A percentile compares a stretch with the other conserved stretches of the same genome.
Conservation (phyloP, 2,888 invertebrate species). For the Philereme transversata region DNA sequence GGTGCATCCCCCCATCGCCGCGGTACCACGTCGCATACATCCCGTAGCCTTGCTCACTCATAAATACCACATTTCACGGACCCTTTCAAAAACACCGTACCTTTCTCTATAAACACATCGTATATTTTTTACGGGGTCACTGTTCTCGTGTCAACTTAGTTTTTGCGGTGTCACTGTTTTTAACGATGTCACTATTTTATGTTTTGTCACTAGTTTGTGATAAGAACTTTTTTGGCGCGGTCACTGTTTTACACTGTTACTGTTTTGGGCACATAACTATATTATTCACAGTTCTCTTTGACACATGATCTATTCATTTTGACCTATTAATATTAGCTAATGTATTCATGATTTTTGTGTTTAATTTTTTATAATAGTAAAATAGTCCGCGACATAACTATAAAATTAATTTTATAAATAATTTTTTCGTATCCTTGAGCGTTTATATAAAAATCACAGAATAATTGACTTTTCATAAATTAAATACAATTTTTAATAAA, state of each 20-base stretch:
- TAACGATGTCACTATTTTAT: neutral
- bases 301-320: neutral
- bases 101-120: neutral
- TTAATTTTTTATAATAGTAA: conserved; percentile 1
- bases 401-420: neutral
- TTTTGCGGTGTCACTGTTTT: neutral
- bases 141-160: neutral
- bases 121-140: conserved; percentile 2
- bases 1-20: conserved; percentile 80
- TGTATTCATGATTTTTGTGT: neutral
- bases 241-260: conserved; percentile 11
- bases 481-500: neutral
- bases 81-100: conserved; percentile 12
- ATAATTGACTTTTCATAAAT: conserved; percentile 15
- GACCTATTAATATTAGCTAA: neutral
- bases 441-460: conserved; percentile 26
- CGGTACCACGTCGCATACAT: conserved; percentile 84
- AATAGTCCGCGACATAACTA: neutral
- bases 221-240: neutral
- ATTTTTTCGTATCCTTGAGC: conserved; percentile 18
- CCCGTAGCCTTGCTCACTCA: conserved; percentile 75
- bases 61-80: conserved; percentile 62
- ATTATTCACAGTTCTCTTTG: neutral
- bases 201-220: neutral
- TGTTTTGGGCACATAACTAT: conserved; percentile 2